These are phyloP conservation scores for Rhodeus uyekii DNA, from an alignment of 2,797 vertebrate genomes.

Conservation along the genomic window DNA sequence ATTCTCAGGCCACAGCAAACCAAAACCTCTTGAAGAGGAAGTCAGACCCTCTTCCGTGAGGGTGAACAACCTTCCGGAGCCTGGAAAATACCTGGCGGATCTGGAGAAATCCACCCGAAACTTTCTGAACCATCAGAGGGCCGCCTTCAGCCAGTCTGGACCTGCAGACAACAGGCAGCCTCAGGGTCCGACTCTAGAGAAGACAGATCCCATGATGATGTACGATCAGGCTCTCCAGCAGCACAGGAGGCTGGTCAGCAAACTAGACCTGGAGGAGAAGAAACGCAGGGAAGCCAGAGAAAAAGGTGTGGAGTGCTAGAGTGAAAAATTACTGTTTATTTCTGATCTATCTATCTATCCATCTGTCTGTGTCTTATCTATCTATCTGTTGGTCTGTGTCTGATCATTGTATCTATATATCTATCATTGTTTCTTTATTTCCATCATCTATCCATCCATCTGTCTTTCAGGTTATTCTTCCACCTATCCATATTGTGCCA, in stretches of 20 bases:
- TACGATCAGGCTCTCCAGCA: conserved; percentile 93
- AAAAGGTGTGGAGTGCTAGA: conserved; percentile 80
- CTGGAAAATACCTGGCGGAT: conserved; percentile 85
- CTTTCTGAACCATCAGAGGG: conserved; percentile 87
- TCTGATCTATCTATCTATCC: too few species aligned
- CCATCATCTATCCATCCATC: fast-evolving
- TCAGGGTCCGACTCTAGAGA: conserved; percentile 61
- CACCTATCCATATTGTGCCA: background rate
- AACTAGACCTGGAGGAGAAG: conserved; percentile 94
- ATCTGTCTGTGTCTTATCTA: too few species aligned
- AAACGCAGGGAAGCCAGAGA: conserved; percentile 88
- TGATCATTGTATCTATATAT: too few species aligned
- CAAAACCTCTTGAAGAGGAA: conserved; percentile 80
- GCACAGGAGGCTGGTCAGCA: conserved; percentile 91
- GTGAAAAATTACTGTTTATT: too few species aligned
- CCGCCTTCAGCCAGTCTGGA: conserved; percentile 73
- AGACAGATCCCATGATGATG: conserved; percentile 82
- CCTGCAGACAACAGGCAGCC: conserved; percentile 67
- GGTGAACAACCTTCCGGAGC: conserved; percentile 67
- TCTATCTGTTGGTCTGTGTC: too few species aligned
- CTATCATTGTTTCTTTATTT: too few species aligned
- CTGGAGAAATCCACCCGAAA: conserved; percentile 89
- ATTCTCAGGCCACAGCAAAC: conserved; percentile 74
- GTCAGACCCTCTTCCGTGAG: conserved; percentile 71
- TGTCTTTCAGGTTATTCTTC: background rate